These are phyloP conservation scores for Lordiphosa clarofinis DNA, from an alignment of 1,140 invertebrate species.

Conservation along the genomic window DNA sequence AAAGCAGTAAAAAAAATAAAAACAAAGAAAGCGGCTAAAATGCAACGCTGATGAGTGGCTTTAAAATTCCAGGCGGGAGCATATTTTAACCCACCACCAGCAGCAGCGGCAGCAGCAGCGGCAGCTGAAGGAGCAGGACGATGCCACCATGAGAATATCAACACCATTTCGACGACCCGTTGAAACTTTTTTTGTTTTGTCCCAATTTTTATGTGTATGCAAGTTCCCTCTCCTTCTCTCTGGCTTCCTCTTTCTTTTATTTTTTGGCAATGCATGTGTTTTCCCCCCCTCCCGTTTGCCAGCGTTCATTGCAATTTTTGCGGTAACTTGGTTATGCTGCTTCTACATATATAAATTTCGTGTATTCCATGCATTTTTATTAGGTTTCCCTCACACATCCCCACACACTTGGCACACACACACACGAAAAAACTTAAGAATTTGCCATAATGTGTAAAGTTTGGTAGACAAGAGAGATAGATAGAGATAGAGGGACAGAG, in stretches of 20 bases:
- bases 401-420: background rate
- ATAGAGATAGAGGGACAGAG: no score
- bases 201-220: slow-evolving; percentile 45
- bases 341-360: slow-evolving; percentile 35
- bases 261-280: slow-evolving; percentile 1
- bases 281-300: background rate
- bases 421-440: no score
- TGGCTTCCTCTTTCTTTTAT: background rate
- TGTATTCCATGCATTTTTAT: slow-evolving; percentile 53
- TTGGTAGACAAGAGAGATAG: no score
- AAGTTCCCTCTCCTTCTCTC: background rate
- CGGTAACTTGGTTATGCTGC: slow-evolving; percentile 48
- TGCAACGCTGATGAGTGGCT: slow-evolving; percentile 50
- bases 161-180: slow-evolving; percentile 45
- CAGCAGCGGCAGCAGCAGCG: slow-evolving; percentile 9
- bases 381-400: slow-evolving; percentile 32
- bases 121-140: slow-evolving; percentile 12
- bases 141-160: slow-evolving; percentile 55
- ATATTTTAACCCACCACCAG: slow-evolving; percentile 33
- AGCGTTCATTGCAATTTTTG: slow-evolving; percentile 43
- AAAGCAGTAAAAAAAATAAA: slow-evolving; percentile 6
- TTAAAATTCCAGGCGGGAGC: slow-evolving; percentile 48
- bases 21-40: slow-evolving; percentile 41
- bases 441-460: no score
- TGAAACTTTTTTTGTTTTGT: slow-evolving; percentile 57